Base-by-base conservation (phyloP, 2,797 vertebrate species). In the Zonotrichia albicollis region DNA sequence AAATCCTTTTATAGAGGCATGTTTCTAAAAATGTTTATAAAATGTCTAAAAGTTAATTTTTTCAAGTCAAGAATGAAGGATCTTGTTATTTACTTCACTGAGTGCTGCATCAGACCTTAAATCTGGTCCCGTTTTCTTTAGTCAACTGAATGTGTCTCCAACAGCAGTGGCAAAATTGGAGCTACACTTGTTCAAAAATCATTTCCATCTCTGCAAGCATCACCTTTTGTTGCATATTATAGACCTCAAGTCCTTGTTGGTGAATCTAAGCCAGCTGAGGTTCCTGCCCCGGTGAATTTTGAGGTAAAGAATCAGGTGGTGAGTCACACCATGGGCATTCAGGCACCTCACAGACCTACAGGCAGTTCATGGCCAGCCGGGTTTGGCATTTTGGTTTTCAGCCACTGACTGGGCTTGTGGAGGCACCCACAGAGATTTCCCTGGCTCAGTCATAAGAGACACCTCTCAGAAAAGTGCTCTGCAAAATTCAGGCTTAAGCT, bases 401-500 rank as follows among this genome's bases (percentile, higher is more conserved):
- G 17, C 19, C 32, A 6, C 6, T 23, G 32, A 3, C n/a, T 0
- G 1, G n/a, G 13, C 61, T 34, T 2, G 1, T 29, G 40, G 21
- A n/a, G 29, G 34, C 13, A 66, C 12, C 38, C 5, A 4, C 22
- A 45, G n/a, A 70, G 70, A 13, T 6, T 58, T 45, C 29, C 26
- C 1, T 0, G 32, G 10, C 38, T 82, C 16, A 2, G 19, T 25
- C 42, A 11, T 30, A 7, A 7, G 62, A 61, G 48, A 13, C 30
- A 27, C 20, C 1, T 3, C 6, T 55, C 38, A 25, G 26, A 74
- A 60, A 27, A 40, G 26, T 42, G 32, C 50, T 21, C 45, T 67
- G 71, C 20, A 74, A 78, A 79, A 77, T 46, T 53, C 42, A 64
- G 27, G 30, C 25, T 34, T 81, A 46, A 81, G 15, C 20, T 84